phyloP scores from a whole-genome alignment of 2,113 vertebrate species.

The Balaenoptera acutorostrata region DNA sequence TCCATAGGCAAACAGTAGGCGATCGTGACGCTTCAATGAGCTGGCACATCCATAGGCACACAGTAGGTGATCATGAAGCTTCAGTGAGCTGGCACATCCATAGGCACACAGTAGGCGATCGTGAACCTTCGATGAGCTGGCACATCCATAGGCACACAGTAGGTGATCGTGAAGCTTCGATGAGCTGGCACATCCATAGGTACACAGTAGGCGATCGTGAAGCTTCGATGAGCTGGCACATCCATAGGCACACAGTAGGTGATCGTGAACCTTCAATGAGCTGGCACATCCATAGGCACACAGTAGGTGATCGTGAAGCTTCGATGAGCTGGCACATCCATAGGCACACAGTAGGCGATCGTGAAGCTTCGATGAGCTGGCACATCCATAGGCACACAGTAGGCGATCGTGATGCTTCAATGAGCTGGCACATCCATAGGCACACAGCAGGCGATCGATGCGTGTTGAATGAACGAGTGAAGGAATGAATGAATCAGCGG shows the following conservation, averaged over 20 bases:
- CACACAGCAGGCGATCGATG: not conserved
- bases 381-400: not conserved
- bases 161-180: too few species aligned
- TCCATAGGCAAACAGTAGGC: not conserved
- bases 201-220: too few species aligned
- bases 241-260: not conserved
- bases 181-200: not conserved
- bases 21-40: not conserved
- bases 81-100: rapidly evolving
- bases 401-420: too few species aligned
- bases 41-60: not conserved
- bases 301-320: not conserved
- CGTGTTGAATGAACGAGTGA: not conserved
- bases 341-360: not conserved
- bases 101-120: not conserved
- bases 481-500: not conserved
- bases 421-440: not conserved
- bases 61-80: not conserved
- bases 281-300: not conserved
- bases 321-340: not conserved
- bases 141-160: not conserved
- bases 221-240: too few species aligned
- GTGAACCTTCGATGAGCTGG: not conserved
- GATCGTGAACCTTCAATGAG: not conserved
- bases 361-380: not conserved